These are phyloP conservation scores for Agonopterix heracliana DNA, from an alignment of 2,888 invertebrate genomes.

Conservation along the genomic window DNA sequence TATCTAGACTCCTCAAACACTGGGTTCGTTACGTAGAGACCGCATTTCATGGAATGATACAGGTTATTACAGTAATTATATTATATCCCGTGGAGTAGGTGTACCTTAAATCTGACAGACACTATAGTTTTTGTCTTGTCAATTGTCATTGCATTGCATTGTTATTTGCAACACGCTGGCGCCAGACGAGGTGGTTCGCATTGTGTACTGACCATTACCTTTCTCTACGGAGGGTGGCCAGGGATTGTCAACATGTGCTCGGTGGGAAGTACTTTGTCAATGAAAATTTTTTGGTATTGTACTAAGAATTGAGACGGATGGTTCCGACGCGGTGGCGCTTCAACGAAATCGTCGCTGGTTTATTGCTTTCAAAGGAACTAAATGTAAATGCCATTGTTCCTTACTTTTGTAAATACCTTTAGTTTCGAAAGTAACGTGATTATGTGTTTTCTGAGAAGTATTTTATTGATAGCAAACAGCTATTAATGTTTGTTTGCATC, in stretches of 20 bases:
- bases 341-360: constrained; percentile 17
- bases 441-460: constrained; percentile 22
- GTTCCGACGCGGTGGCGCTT: constrained; percentile 36
- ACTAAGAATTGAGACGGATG: constrained; percentile 22
- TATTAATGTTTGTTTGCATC: constrained; percentile 34
- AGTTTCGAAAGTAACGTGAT: not conserved
- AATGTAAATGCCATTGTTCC: constrained; percentile 1
- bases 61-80: too few relatives aligned
- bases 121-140: too few relatives aligned
- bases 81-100: too few relatives aligned
- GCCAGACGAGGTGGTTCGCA: constrained; percentile 52
- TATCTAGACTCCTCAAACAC: too few relatives aligned
- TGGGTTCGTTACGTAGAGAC: too few relatives aligned
- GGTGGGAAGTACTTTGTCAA: constrained; percentile 29
- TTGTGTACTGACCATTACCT: constrained; percentile 36
- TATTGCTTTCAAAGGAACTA: constrained; percentile 10
- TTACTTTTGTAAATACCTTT: constrained; percentile 4
- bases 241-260: constrained; percentile 34
- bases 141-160: too few relatives aligned
- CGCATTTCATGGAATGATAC: too few relatives aligned
- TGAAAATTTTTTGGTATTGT: constrained; percentile 11
- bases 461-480: constrained; percentile 20
- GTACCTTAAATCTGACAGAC: too few relatives aligned
- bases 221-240: constrained; percentile 27
- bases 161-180: constrained; percentile 57